Evolutionary conservation across 2,113 vertebrate genomes (phyloP).

Genomic region (Corythoichthys intestinalis): DNA sequence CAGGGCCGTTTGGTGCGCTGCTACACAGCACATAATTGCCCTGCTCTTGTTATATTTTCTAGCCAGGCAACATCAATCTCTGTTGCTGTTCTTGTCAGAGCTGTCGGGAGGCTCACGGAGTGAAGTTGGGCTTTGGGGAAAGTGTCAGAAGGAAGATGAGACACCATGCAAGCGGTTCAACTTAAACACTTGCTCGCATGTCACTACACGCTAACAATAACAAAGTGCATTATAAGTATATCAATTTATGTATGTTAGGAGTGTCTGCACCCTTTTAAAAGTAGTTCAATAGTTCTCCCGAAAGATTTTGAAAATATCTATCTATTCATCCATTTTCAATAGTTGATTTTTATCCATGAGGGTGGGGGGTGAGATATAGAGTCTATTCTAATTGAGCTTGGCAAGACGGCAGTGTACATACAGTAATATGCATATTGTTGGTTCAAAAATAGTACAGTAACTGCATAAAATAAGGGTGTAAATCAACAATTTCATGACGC

Average conservation of each 20-base stretch:
- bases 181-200: slow-evolving; percentile 50
- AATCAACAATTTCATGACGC: too few relatives aligned
- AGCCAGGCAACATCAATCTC: slow-evolving; percentile 77
- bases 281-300: not conserved
- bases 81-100: slow-evolving; percentile 72
- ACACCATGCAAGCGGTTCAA: slow-evolving; percentile 54
- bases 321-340: not conserved
- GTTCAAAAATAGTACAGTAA: too few relatives aligned
- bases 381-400: too few relatives aligned
- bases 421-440: too few relatives aligned
- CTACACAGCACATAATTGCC: slow-evolving; percentile 75
- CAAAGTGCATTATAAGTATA: slow-evolving; percentile 46
- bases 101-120: slow-evolving; percentile 53
- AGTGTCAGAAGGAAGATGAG: slow-evolving; percentile 62
- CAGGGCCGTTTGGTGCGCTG: slow-evolving; percentile 58
- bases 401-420: too few relatives aligned
- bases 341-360: not conserved
- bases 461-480: too few relatives aligned
- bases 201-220: slow-evolving; percentile 56
- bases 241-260: not conserved
- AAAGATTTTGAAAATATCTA: not conserved
- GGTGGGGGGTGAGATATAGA: not conserved
- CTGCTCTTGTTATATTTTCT: slow-evolving; percentile 74
- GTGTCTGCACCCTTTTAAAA: not conserved
- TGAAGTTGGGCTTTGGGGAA: slow-evolving; percentile 53